These are phyloP conservation scores for Adelognathus sp. DNA, from an alignment of 2,888 invertebrate species.

Conservation along the genomic window DNA sequence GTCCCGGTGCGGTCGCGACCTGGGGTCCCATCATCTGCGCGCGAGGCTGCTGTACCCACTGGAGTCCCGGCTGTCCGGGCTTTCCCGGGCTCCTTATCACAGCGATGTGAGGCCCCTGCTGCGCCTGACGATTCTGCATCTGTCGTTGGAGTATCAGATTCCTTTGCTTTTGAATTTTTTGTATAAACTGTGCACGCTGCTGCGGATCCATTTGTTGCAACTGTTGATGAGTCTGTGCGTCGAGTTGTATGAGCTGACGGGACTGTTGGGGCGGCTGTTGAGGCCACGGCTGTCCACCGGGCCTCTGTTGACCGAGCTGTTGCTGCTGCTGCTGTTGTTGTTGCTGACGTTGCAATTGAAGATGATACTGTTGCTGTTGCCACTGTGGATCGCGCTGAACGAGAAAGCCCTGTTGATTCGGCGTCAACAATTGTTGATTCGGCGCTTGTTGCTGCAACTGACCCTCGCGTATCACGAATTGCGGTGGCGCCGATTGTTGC, in stretches of 20 bases:
- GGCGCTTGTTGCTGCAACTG: constrained; percentile 78
- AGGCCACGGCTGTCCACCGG: constrained; percentile 77
- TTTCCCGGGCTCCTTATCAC: constrained; percentile 87
- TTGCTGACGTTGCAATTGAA: constrained; percentile 83
- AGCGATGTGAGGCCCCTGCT: constrained; percentile 86
- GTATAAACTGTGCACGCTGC: constrained; percentile 90
- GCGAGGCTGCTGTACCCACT: constrained; percentile 87
- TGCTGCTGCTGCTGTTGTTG: constrained; percentile 81
- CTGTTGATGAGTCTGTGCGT: constrained; percentile 92
- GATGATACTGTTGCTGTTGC: constrained; percentile 83
- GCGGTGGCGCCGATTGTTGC: constrained; percentile 79
- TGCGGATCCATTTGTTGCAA: constrained; percentile 91
- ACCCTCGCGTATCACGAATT: constrained; percentile 80
- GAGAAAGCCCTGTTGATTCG: constrained; percentile 77
- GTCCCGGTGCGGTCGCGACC: constrained; percentile 76
- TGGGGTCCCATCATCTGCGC: constrained; percentile 84
- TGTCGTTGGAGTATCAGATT: constrained; percentile 83
- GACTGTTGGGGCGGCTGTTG: constrained; percentile 84
- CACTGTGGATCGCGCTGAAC: constrained; percentile 84
- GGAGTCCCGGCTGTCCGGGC: constrained; percentile 83
- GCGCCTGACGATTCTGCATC: constrained; percentile 83
- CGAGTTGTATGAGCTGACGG: constrained; percentile 89
- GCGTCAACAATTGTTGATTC: constrained; percentile 77
- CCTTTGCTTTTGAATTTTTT: constrained; percentile 87
- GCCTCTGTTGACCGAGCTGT: constrained; percentile 74